These are phyloP conservation scores for Xyliphius kryptos DNA, from an alignment of 2,113 vertebrate species.

Conservation along the genomic window DNA sequence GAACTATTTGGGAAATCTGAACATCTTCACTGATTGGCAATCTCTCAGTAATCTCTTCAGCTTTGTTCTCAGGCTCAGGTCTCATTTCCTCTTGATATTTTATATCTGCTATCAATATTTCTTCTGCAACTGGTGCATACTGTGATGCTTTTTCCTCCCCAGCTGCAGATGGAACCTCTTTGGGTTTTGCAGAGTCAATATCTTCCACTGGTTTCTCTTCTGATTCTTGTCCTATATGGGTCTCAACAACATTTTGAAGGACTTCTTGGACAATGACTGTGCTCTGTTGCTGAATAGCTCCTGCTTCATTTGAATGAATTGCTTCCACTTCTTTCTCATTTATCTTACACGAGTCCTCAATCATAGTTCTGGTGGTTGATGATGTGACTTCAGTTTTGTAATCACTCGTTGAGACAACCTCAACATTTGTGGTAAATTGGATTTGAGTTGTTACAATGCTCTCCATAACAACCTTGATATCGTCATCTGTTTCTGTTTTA, in stretches of 20 bases:
- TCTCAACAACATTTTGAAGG: constrained; percentile 72
- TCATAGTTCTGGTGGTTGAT: constrained; percentile 12
- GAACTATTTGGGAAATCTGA: constrained; percentile 25
- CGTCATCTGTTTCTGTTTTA: constrained; percentile 24
- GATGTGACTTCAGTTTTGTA: constrained; percentile 16
- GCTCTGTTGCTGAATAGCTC: constrained; percentile 68
- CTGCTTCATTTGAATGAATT: constrained; percentile 23
- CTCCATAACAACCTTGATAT: background rate
- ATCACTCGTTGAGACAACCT: too few species aligned
- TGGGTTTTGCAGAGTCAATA: background rate
- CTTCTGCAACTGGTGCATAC: constrained; percentile 22
- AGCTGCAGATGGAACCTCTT: constrained; percentile 23
- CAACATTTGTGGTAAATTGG: too few species aligned
- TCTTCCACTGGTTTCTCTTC: constrained; percentile 8
- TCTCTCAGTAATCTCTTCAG: constrained; percentile 19
- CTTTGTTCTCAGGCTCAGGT: constrained; percentile 15
- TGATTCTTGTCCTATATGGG: constrained; percentile 49
- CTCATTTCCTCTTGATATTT: constrained; percentile 11
- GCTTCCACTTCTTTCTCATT: constrained; percentile 3
- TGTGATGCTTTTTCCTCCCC: background rate
- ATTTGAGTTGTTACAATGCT: too few species aligned
- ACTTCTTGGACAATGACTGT: constrained; percentile 66
- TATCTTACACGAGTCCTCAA: constrained; percentile 35
- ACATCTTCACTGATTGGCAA: constrained; percentile 17
- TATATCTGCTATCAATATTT: constrained; percentile 7